Evolutionary conservation across 1,140 invertebrate species (phyloP), one percentile per base, ranked within the genome.

Genomic region (Drosophila punjabiensis): DNA sequence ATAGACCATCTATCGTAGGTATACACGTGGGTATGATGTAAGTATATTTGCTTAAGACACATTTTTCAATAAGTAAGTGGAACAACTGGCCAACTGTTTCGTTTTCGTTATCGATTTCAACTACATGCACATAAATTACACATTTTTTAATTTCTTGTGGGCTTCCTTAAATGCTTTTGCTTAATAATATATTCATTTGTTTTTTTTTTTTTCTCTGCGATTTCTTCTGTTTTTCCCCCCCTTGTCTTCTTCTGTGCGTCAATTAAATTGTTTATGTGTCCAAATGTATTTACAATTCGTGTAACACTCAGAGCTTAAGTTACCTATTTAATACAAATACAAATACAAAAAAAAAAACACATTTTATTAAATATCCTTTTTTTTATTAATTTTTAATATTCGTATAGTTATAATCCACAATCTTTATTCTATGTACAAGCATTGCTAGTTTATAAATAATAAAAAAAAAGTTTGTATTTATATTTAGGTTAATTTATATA

Each of bases 51-150:
- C 71, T 75, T 88, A 88, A 88, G 84, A 88, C 84, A 88, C 84
- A 88, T 88, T 88, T 84, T 80, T 75, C 78, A 89, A 84, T 84
- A 84, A 88, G 73, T 88, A 88, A 89, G 81, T 89, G 55, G 70
- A 76, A 81, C 67, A 81, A 83, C 66, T 80, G 48, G 76, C 55
- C 81, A 83, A 82, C 53, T 79, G 65, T 73, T 52, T 60, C 43
- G 47, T 8, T 81, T 30, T 69, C 41, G 13, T 24, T 70, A 30
- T 56, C 43, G 47, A 13, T 81, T 47, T 70, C 41, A 64, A 64
- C 61, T 79, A 71, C 71, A 62, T 75, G 69, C 71, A 64, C 67
- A 71, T 71, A 61, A 66, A 71, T 73, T 55, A 56, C 41, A 48
- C 53, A 45, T 50, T 79, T 50, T 79, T 24, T 20, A 32, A 11